Evolutionary conservation across 2,113 vertebrate genomes (phyloP).

Genomic region (Lophochroa leadbeateri): DNA sequence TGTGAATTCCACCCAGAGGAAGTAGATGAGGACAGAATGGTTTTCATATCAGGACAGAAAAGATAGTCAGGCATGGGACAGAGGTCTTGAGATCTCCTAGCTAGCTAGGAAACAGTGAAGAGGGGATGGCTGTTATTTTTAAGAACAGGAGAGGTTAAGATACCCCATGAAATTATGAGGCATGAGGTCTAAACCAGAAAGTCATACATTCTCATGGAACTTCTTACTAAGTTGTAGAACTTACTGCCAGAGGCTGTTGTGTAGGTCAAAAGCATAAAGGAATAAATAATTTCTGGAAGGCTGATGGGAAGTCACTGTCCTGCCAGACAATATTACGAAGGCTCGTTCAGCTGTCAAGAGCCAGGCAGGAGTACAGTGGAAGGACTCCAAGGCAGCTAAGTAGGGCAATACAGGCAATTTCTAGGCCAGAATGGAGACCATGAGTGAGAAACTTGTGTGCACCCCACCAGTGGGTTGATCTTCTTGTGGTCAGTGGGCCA

Average conservation of each 20-base stretch:
- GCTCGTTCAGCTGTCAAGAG: conserved; percentile 7
- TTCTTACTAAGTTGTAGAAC: neutral
- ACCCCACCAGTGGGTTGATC: neutral
- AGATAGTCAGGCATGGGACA: neutral
- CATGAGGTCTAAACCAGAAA: neutral
- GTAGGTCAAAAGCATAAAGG: conserved; percentile 17
- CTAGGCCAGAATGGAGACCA: neutral
- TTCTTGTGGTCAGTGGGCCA: neutral
- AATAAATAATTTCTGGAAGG: conserved; percentile 33
- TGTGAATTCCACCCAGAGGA: neutral
- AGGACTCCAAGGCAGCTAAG: neutral
- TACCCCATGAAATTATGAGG: neutral
- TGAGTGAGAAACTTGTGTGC: neutral
- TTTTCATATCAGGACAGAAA: neutral
- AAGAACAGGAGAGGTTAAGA: neutral
- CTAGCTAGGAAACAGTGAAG: neutral
- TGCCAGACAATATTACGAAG: neutral
- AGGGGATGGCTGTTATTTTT: neutral
- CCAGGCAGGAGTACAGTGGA: neutral
- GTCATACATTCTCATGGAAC: neutral
- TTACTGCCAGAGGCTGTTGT: neutral
- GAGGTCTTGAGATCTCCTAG: neutral
- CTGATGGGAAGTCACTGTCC: conserved; percentile 3
- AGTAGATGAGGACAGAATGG: neutral
- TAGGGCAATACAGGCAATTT: neutral